phyloP scores from a whole-genome alignment of 2,888 invertebrate genomes.

The Thera obeliscata region DNA sequence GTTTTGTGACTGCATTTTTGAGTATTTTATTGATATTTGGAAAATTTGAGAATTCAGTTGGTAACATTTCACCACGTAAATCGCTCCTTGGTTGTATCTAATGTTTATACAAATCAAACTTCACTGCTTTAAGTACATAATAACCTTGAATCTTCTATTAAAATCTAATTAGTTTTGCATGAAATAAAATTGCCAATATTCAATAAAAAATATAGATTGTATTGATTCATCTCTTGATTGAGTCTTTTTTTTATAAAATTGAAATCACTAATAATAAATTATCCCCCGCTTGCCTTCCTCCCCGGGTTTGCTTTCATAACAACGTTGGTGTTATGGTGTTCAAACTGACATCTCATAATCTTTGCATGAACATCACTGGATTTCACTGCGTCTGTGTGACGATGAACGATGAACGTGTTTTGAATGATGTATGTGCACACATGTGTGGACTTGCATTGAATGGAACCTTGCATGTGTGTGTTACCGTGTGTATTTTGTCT shows the following conservation, averaged over 20 bases:
- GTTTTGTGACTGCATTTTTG: not conserved
- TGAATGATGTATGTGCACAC: not conserved
- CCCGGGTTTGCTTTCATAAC: constrained; percentile 75
- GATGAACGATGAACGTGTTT: constrained; percentile 25
- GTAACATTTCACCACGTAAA: constrained; percentile 10
- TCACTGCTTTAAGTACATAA: too few relatives aligned
- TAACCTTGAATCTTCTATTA: not conserved
- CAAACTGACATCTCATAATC: constrained; percentile 59
- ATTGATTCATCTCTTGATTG: not conserved
- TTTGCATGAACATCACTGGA: constrained; percentile 65
- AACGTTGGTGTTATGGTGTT: constrained; percentile 71
- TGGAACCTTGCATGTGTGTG: constrained; percentile 35
- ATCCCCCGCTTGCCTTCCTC: constrained; percentile 59
- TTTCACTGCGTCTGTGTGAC: constrained; percentile 51
- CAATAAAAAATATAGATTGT: not conserved
- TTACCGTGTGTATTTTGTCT: constrained; percentile 41
- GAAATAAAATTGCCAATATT: not conserved
- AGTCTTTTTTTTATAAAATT: not conserved
- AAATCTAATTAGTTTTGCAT: not conserved
- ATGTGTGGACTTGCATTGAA: constrained; percentile 18
- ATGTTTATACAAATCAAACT: not conserved
- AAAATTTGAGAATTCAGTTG: constrained; percentile 22
- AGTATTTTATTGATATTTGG: constrained; percentile 10
- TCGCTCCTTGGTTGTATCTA: not conserved
- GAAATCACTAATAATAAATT: constrained; percentile 49